Conservation (phyloP, 2,113 vertebrate genomes). For the Cranoglanis bouderius region DNA sequence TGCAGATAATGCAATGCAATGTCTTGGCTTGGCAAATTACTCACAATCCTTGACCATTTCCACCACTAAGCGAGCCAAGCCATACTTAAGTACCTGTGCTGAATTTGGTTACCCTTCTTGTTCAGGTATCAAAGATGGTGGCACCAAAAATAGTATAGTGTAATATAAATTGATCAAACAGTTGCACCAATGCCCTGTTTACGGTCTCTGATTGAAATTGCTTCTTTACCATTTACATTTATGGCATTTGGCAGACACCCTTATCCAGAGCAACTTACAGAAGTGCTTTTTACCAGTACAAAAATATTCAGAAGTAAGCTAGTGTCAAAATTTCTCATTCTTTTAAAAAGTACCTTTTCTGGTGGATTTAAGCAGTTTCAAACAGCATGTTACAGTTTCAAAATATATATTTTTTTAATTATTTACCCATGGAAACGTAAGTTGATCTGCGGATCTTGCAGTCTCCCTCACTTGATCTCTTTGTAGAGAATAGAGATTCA, state of each 20-base stretch:
- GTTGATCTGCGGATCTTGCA: not conserved
- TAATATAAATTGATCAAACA: not conserved
- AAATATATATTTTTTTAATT: not conserved
- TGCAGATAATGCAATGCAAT: not conserved
- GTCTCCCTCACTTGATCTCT: not conserved
- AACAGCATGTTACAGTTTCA: not conserved
- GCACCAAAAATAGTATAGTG: not conserved
- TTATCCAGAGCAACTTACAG: no score
- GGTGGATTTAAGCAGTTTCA: not conserved
- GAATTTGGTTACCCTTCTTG: not conserved
- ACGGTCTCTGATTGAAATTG: not conserved
- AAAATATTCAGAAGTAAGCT: not conserved
- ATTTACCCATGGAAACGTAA: not conserved
- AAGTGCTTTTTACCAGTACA: not conserved
- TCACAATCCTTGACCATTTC: not conserved
- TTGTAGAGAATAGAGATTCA: constrained; percentile 50
- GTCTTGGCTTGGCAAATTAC: not conserved
- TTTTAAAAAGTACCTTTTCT: not conserved
- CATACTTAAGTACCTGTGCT: not conserved
- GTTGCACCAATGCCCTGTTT: not conserved
- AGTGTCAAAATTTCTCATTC: not conserved
- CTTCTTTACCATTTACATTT: not conserved
- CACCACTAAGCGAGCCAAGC: not conserved
- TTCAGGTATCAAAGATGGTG: not conserved
- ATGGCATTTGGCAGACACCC: no score